These are phyloP conservation scores for Drosophila kuntzei DNA, from an alignment of 2,888 invertebrate genomes.

Conservation along the genomic window DNA sequence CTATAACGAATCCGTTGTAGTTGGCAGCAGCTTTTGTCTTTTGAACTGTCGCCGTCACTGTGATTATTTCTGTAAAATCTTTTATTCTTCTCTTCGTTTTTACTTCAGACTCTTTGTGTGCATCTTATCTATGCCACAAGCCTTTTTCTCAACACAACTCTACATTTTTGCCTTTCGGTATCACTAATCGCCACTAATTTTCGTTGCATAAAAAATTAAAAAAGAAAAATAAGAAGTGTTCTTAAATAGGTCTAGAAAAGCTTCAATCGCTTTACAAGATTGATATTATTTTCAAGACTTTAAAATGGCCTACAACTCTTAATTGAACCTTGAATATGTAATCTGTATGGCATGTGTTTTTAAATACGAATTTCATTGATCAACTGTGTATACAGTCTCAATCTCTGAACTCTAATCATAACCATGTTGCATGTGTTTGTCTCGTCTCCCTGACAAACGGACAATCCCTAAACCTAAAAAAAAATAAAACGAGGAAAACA, in stretches of 20 bases:
- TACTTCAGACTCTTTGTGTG: constrained; percentile 1
- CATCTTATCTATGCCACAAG: constrained; percentile 3
- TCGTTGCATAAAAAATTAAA: neutral
- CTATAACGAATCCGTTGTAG: neutral
- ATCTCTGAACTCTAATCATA: constrained; percentile 15
- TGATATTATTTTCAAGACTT: too few relatives aligned
- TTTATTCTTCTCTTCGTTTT: neutral
- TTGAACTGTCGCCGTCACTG: constrained; percentile 41
- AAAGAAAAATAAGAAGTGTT: too few relatives aligned
- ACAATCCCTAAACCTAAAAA: constrained; percentile 17
- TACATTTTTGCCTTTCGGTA: neutral
- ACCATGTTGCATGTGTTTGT: constrained; percentile 10
- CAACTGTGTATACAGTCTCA: neutral
- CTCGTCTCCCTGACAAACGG: constrained; percentile 13
- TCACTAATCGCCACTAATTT: neutral
- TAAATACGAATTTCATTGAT: neutral
- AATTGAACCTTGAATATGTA: too few relatives aligned
- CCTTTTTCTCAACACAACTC: neutral
- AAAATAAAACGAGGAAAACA: neutral
- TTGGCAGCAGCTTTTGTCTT: constrained; percentile 33
- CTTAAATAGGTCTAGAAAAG: neutral
- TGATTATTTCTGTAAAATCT: constrained; percentile 36
- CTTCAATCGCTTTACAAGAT: neutral
- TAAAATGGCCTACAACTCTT: neutral
- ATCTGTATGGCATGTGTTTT: neutral